These are phyloP conservation scores for Scotopteryx bipunctaria DNA, from an alignment of 2,888 invertebrate species.

Conservation along the genomic window DNA sequence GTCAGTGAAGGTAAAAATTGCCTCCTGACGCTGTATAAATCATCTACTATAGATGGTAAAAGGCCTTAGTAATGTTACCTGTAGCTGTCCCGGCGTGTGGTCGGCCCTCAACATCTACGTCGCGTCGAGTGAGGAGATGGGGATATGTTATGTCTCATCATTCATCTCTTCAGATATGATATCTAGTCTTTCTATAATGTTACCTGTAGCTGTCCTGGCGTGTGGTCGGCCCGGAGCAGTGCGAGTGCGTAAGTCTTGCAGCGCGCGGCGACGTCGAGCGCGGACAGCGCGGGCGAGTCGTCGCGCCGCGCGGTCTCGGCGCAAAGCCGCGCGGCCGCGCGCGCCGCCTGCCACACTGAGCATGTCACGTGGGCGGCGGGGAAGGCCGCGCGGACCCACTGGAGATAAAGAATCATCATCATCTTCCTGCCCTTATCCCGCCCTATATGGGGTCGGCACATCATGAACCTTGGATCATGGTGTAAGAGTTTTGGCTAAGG, in stretches of 20 bases:
- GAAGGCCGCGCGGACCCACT: constrained; percentile 56
- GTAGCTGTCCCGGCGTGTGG: constrained; percentile 62
- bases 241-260: constrained; percentile 74
- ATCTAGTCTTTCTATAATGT: not conserved
- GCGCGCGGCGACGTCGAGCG: constrained; percentile 57
- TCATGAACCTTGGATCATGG: too few species aligned
- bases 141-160: not conserved
- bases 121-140: constrained; percentile 32
- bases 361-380: constrained; percentile 73
- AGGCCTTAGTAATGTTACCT: constrained; percentile 53
- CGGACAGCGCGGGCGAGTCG: constrained; percentile 35
- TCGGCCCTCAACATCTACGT: constrained; percentile 64
- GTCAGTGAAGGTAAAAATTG: not conserved
- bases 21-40: too few species aligned
- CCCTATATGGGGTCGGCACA: too few species aligned
- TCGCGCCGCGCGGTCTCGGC: constrained; percentile 39
- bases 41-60: too few species aligned
- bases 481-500: too few species aligned
- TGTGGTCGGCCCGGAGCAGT: constrained; percentile 63
- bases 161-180: not conserved
- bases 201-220: constrained; percentile 64
- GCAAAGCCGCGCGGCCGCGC: constrained; percentile 52
- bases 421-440: too few species aligned
- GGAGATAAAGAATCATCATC: too few species aligned
- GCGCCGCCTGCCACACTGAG: constrained; percentile 74